A percentile compares a stretch with the other conserved stretches of the same genome.
These are phyloP conservation scores for Temnothorax curvispinosus DNA, from an alignment of 1,140 invertebrate species.

Conservation along the genomic window DNA sequence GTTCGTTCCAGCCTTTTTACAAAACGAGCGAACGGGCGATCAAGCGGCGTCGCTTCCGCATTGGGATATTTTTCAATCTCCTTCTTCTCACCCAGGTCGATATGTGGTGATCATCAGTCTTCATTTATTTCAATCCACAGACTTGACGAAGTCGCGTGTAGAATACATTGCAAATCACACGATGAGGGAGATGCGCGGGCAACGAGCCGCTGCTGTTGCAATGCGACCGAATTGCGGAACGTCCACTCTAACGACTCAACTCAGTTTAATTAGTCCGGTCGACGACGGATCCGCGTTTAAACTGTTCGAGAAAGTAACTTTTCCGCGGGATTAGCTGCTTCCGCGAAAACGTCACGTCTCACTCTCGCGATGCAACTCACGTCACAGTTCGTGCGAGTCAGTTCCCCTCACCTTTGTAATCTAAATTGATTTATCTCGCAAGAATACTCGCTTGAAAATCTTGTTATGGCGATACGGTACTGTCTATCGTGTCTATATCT, in stretches of 20 bases:
- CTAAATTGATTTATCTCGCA: constrained; percentile 4
- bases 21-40: not conserved
- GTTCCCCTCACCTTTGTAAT: not conserved
- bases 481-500: not conserved
- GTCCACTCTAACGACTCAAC: constrained; percentile 22
- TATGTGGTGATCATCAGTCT: constrained; percentile 3
- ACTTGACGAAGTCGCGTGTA: not conserved
- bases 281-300: constrained; percentile 5
- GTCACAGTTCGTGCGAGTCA: not conserved
- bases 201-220: not conserved
- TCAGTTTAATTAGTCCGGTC: constrained; percentile 58
- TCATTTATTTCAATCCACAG: constrained; percentile 35
- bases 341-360: not conserved
- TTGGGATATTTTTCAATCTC: constrained; percentile 48
- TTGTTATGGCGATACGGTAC: not conserved
- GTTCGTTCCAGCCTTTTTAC: constrained; percentile 25
- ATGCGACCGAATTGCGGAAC: constrained; percentile 3
- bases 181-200: not conserved
- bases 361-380: not conserved
- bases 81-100: not conserved
- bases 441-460: not conserved
- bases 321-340: not conserved
- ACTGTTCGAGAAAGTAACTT: constrained; percentile 42
- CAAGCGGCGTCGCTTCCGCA: not conserved
- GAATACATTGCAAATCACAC: constrained; percentile 15